Conservation (phyloP, 53 echinoderm and acorn worm species). For the Echinometra lucunter region DNA sequence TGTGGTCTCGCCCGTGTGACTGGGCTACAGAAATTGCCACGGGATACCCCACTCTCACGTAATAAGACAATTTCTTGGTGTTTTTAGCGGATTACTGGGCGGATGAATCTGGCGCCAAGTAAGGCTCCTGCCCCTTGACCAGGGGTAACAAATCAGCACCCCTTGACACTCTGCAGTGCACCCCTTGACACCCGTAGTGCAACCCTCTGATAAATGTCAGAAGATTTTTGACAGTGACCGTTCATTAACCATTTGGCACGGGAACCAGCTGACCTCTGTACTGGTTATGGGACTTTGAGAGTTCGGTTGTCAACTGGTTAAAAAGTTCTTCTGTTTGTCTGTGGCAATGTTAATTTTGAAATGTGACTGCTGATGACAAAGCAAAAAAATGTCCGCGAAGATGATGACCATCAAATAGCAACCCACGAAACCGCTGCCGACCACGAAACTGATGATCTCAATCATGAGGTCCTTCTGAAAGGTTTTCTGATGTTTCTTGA, state of each 20-base stretch:
- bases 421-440: too few relatives aligned
- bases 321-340: too few relatives aligned
- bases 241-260: neutral
- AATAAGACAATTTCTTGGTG: constrained; percentile 11
- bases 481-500: too few relatives aligned
- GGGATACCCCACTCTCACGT: neutral
- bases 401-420: too few relatives aligned
- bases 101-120: constrained; percentile 16
- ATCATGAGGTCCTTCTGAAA: too few relatives aligned
- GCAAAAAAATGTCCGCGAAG: too few relatives aligned
- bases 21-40: neutral
- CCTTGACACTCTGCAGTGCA: neutral
- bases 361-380: too few relatives aligned
- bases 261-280: too few relatives aligned
- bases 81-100: constrained; percentile 1
- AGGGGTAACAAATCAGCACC: constrained; percentile 6
- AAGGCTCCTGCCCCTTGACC: neutral
- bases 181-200: neutral
- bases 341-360: too few relatives aligned
- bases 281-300: too few relatives aligned
- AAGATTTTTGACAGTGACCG: neutral
- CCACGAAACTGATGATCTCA: too few relatives aligned
- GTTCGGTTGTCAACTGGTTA: too few relatives aligned
- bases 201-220: neutral
- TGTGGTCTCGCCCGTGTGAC: neutral